phyloP scores from a whole-genome alignment of 1,140 invertebrate species.

The Ceratoteleas bidentatus region DNA sequence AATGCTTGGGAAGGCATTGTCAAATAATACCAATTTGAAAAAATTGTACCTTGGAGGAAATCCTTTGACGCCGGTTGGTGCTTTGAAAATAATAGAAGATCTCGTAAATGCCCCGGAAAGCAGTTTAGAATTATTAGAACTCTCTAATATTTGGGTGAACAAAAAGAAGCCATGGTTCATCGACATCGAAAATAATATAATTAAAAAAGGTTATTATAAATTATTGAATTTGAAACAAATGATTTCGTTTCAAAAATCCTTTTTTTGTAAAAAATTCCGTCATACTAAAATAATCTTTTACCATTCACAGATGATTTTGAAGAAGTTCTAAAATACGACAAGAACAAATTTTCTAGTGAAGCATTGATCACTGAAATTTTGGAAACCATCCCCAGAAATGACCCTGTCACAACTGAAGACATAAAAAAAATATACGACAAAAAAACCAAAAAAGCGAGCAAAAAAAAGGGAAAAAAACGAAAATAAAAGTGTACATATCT shows the following conservation, averaged over 20 bases:
- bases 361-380: slow-evolving; percentile 55
- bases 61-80: slow-evolving; percentile 68
- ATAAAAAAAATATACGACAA: slow-evolving; percentile 24
- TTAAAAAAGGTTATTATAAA: slow-evolving; percentile 44
- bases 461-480: slow-evolving; percentile 30
- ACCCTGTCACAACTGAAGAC: slow-evolving; percentile 44
- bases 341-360: slow-evolving; percentile 65
- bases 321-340: slow-evolving; percentile 77
- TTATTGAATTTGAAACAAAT: too few species aligned
- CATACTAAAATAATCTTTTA: neutral
- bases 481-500: neutral
- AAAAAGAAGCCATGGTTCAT: slow-evolving; percentile 68
- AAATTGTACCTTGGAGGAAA: slow-evolving; percentile 73
- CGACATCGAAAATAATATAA: slow-evolving; percentile 68
- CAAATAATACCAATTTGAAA: slow-evolving; percentile 67
- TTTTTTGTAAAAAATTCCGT: neutral
- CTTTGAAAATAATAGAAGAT: slow-evolving; percentile 61
- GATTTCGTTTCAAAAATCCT: too few species aligned
- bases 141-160: slow-evolving; percentile 77
- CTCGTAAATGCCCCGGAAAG: slow-evolving; percentile 47
- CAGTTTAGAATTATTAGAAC: slow-evolving; percentile 72
- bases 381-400: slow-evolving; percentile 31
- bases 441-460: slow-evolving; percentile 24
- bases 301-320: slow-evolving; percentile 72
- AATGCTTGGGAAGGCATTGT: slow-evolving; percentile 68